Evolutionary conservation across 2,888 invertebrate genomes (phyloP), one percentile per base, ranked within the genome.

Genomic region (Embidobia sp.): DNA sequence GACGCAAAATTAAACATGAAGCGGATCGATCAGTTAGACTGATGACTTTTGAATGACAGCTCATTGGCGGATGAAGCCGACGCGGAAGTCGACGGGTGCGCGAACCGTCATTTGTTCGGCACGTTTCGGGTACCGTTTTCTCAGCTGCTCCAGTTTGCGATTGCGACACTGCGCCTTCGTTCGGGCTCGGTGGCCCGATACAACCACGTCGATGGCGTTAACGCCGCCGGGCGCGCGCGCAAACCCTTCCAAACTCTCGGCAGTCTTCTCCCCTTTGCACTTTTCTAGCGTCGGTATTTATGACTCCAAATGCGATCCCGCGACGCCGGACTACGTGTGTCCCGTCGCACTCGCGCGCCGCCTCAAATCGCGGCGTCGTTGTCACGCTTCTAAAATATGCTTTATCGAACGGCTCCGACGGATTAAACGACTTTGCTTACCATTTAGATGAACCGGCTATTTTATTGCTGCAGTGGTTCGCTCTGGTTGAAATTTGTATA

Each of bases 121-220:
- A n/a, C n/a, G n/a, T n/a, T n/a, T n/a, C n/a, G n/a, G n/a, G n/a
- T n/a, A n/a, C n/a, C n/a, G n/a, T n/a, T n/a, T n/a, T n/a, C n/a
- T n/a, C n/a, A 37, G 46, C 59, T 61, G 59, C 46, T 61, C 59
- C 46, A 61, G 46, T 61, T 61, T 61, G 46, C 46, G 33, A 59
- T 46, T 46, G 35, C 33, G 29, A 33, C 46, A 42, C 44, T 22
- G 57, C 44, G 40, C 27, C 29, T 49, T 29, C 49, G 40, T 49
- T 63, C 26, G 33, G 29, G 61, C 37, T 64, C 51, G 26, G 33
- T 10, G 33, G 29, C 31, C 16, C 51, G 33, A 42, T 64, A 51
- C 51, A 51, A 64, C 64, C 51, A 49, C 63, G 51, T 63, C 49
- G 63, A 63, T 49, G 63, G 29, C 49, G 61, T 48, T 61, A 61